These are phyloP conservation scores for Brienomyrus brachyistius DNA, from an alignment of 2,113 vertebrate species.

Conservation along the genomic window DNA sequence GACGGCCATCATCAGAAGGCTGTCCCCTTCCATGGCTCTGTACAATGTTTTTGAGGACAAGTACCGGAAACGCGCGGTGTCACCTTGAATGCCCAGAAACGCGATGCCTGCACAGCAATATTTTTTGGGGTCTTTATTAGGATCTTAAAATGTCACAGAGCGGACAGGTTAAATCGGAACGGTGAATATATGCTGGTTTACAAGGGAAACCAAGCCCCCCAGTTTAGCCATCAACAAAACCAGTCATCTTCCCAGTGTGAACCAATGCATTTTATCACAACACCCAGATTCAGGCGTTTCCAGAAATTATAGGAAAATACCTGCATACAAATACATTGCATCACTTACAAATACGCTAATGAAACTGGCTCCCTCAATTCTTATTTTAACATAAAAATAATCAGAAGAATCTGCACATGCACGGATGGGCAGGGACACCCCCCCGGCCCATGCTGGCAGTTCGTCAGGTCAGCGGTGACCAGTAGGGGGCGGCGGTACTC, in stretches of 20 bases:
- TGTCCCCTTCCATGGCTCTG: neutral
- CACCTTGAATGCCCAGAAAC: neutral
- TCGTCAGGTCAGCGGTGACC: neutral
- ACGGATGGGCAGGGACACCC: neutral
- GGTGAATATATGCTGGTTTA: neutral
- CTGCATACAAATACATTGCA: neutral
- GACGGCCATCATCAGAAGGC: neutral
- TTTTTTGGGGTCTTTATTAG: neutral
- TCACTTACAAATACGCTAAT: neutral
- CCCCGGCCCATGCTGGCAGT: neutral
- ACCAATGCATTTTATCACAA: neutral
- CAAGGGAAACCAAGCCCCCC: neutral
- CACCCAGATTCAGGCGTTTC: neutral
- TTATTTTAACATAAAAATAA: neutral
- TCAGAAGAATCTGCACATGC: neutral
- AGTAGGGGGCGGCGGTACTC: conserved; percentile 41
- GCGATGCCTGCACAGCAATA: neutral
- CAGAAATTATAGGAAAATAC: neutral
- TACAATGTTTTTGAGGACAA: neutral
- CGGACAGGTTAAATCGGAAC: neutral
- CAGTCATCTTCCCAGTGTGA: neutral
- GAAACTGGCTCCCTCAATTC: neutral
- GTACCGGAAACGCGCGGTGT: neutral
- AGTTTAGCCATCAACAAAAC: neutral
- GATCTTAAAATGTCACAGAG: neutral